These are phyloP conservation scores for Dendrolimus punctatus DNA, from an alignment of 1,140 invertebrate species.

Conservation along the genomic window DNA sequence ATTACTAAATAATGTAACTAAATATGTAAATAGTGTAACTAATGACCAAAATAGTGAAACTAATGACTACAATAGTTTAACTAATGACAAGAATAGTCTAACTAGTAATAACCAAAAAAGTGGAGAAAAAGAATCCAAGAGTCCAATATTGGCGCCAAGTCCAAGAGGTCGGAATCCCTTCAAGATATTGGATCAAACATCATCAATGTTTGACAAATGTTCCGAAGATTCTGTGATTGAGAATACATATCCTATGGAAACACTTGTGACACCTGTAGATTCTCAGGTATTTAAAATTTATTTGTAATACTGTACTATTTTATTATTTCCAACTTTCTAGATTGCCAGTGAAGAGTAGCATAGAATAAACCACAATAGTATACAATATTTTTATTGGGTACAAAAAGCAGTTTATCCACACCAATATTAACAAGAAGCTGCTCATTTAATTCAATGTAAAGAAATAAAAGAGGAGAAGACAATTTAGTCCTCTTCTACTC, in stretches of 20 bases:
- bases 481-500: too few species aligned
- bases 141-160: constrained; percentile 41
- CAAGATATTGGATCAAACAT: constrained; percentile 6
- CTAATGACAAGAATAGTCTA: too few species aligned
- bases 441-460: too few species aligned
- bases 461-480: too few species aligned
- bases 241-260: constrained; percentile 45
- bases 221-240: constrained; percentile 49
- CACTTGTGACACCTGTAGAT: constrained; percentile 35
- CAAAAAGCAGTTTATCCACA: too few species aligned
- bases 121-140: constrained; percentile 6
- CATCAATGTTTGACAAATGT: constrained; percentile 1
- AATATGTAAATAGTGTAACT: too few species aligned
- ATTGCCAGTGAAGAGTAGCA: neutral
- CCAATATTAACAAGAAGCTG: too few species aligned
- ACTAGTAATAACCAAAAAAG: neutral
- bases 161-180: constrained; percentile 29
- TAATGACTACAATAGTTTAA: too few species aligned
- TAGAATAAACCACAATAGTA: too few species aligned
- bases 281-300: constrained; percentile 27
- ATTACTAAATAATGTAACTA: too few species aligned
- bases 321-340: neutral
- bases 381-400: too few species aligned
- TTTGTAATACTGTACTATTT: constrained; percentile 1
- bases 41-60: too few species aligned